Evolutionary conservation across 2,888 invertebrate genomes (phyloP), one percentile per base, ranked within the genome.

Genomic region (Philaethria dido): DNA sequence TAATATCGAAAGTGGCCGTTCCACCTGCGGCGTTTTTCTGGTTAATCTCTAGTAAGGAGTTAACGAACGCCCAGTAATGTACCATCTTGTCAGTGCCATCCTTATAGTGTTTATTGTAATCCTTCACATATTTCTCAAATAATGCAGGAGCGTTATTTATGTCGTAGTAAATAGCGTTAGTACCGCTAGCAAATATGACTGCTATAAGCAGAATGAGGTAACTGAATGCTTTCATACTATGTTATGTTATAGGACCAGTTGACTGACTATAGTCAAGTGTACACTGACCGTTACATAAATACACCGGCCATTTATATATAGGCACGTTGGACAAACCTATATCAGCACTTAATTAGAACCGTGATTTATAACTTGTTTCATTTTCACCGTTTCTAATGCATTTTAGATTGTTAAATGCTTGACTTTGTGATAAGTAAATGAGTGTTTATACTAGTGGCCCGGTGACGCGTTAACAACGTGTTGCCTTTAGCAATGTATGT

Each of bases 41-140:
- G 20, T 48, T 48, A 8, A 48, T 50, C n/a, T 50, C 22, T 25
- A 22, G 8, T 11, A 50, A 50, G 8, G 8, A 8, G 3, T 22
- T 22, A 22, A 50, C 50, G n/a, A 50, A 50, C 8, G 25, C 50
- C n/a, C 25, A 22, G 3, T 50, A 50, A 25, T 50, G 50, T 9
- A 50, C 8, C 25, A 22, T 50, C n/a, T 25, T 50, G n/a, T 50
- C 50, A 25, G 11, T 14, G 25, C 25, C 50, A 25, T n/a, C 25
- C 20, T 50, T 25, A n/a, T 50, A 50, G 25, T 25, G 50, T 8
- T n/a, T 50, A 14, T 50, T 3, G 50, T 50, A 50, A n/a, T 50
- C 50, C n/a, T 0, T 50, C 14, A 50, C 25, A 9, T 25, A 25
- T 22, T 50, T 50, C 25, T 50, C 50, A 25, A 50, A 50, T n/a